phyloP scores from a whole-genome alignment of 2,113 vertebrate species.

The Stegastes partitus region DNA sequence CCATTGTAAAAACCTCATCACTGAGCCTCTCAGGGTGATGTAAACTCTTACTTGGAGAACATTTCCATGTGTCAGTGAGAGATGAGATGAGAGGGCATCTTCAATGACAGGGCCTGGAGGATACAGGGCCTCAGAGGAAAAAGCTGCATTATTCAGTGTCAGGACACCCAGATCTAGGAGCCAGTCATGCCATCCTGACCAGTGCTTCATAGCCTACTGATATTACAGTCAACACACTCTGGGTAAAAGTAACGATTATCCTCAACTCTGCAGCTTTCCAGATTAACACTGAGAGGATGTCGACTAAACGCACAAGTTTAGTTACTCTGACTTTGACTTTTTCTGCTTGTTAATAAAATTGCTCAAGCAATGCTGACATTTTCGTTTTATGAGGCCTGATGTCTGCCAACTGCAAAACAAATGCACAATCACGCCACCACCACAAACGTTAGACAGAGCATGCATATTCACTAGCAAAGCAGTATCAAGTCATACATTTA shows the following conservation, averaged over 20 bases:
- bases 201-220: conserved; percentile 72
- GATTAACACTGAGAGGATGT: conserved; percentile 29
- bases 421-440: conserved; percentile 27
- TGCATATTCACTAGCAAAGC: conserved; percentile 62
- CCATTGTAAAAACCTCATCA: conserved; percentile 74
- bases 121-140: conserved; percentile 72
- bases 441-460: conserved; percentile 38
- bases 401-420: conserved; percentile 6
- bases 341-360: no score
- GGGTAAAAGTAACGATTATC: conserved; percentile 39
- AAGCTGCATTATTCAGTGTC: conserved; percentile 82
- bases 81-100: conserved; percentile 76
- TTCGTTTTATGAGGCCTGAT: conserved; percentile 8
- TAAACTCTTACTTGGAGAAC: conserved; percentile 73
- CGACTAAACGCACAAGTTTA: neutral
- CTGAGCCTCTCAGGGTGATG: conserved; percentile 66
- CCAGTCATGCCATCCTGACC: conserved; percentile 68
- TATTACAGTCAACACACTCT: conserved; percentile 75
- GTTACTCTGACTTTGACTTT: no score
- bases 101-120: conserved; percentile 65
- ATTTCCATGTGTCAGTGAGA: conserved; percentile 76
- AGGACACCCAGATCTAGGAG: conserved; percentile 65
- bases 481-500: conserved; percentile 76
- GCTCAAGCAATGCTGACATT: neutral
- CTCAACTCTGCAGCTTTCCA: conserved; percentile 34